These are phyloP conservation scores for Drosophila rubida DNA, from an alignment of 2,888 invertebrate species.

Conservation along the genomic window DNA sequence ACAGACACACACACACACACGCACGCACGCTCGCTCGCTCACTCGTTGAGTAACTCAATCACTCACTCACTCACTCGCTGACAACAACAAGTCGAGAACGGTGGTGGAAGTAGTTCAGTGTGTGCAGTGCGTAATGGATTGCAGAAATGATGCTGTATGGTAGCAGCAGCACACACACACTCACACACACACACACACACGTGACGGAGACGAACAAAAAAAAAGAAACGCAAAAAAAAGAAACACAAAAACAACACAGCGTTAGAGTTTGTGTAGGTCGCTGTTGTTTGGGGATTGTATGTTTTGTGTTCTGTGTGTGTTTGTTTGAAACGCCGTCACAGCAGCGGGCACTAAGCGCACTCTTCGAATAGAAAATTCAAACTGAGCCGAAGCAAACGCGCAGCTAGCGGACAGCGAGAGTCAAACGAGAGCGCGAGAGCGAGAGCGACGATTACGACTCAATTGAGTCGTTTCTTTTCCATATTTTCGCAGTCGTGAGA, in stretches of 20 bases:
- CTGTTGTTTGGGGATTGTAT: neutral
- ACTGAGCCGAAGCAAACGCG: slow-evolving; percentile 60
- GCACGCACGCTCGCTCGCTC: neutral
- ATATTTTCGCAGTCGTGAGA: neutral
- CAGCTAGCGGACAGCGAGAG: slow-evolving; percentile 22
- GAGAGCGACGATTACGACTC: slow-evolving; percentile 11
- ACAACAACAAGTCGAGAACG: slow-evolving; percentile 4
- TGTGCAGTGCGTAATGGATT: too few relatives aligned
- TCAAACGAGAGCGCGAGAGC: neutral
- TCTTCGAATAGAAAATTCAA: slow-evolving; percentile 82
- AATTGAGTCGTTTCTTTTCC: slow-evolving; percentile 38
- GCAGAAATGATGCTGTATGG: too few relatives aligned
- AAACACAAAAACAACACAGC: slow-evolving; percentile 32
- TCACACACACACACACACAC: too few relatives aligned
- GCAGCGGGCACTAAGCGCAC: slow-evolving; percentile 81
- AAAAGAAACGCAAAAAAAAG: slow-evolving; percentile 27
- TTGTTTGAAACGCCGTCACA: slow-evolving; percentile 73
- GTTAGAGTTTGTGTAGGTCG: slow-evolving; percentile 21
- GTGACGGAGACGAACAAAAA: neutral
- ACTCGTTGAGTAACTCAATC: neutral
- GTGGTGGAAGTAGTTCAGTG: too few relatives aligned
- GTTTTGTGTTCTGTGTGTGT: slow-evolving; percentile 27
- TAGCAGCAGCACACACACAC: too few relatives aligned
- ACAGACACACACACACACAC: neutral
- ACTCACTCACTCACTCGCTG: neutral